Conservation (phyloP, 2,888 invertebrate genomes). For the Zaprionus bogoriensis region DNA sequence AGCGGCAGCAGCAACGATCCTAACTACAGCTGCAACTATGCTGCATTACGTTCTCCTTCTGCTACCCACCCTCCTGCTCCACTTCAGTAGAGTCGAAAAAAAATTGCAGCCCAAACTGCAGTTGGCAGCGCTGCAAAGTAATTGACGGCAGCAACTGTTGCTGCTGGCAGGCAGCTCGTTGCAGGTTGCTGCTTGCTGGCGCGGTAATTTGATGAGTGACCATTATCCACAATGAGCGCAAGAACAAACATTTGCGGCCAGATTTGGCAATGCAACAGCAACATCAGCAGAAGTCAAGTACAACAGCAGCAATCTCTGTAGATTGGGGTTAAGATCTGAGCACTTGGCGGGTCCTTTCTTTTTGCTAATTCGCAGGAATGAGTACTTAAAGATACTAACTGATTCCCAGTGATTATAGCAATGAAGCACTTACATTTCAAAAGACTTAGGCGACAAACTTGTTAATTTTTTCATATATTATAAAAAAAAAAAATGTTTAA, state of each 20-base stretch:
- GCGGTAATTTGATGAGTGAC: constrained; percentile 66
- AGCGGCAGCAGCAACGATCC: constrained; percentile 28
- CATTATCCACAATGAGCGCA: constrained; percentile 55
- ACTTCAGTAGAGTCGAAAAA: no score
- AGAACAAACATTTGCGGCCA: constrained; percentile 56
- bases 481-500: not conserved
- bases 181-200: constrained; percentile 36
- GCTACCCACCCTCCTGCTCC: constrained; percentile 30
- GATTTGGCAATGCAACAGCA: constrained; percentile 47
- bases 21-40: constrained; percentile 48
- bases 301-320: constrained; percentile 27
- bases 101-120: constrained; percentile 43
- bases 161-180: constrained; percentile 32
- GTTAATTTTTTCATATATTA: not conserved
- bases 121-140: constrained; percentile 52
- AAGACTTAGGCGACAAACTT: constrained; percentile 60
- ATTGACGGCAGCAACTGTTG: constrained; percentile 51
- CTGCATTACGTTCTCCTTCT: constrained; percentile 44
- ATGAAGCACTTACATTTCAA: no score
- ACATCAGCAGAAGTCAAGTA: constrained; percentile 18
- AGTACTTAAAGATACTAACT: not conserved
- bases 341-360: constrained; percentile 35
- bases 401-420: no score
- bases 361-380: constrained; percentile 3
- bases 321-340: constrained; percentile 60